Base-by-base conservation (phyloP, 2,113 vertebrate genomes). In the Polypterus bichir region DNA sequence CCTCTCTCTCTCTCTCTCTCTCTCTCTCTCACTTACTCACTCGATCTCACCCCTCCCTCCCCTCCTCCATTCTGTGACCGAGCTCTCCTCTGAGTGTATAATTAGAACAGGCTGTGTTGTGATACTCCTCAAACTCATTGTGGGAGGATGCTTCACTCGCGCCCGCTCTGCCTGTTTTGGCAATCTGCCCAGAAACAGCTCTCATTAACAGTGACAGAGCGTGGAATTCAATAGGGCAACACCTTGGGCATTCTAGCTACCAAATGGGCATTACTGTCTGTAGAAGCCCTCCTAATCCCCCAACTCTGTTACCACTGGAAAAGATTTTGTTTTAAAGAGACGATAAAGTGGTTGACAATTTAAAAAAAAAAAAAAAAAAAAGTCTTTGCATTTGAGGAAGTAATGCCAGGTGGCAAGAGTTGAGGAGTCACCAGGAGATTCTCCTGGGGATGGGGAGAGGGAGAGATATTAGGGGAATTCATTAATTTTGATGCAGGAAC, bases 181-280 rank as follows among this genome's bases (percentile, higher is more conserved):
- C 83, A 71, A 71, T 71, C 70, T 68, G 82, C 84, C 80, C 74
- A 74, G 73, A 70, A 67, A 76, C 79, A 83, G 79, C 74, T 73
- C 83, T 85, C 81, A 83, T 86, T 86, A 83, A 84, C 82, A 80
- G 84, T 78, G 74, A 75, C 74, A 48, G 54, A 77, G 78, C 75
- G 48, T 71, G 59, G 69, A 69, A 78, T 71, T 70, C 73, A 69
- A 72, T 72, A 75, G 11, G 63, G 78, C 71, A 67, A 62, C 66
- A 68, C 71, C 59, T 48, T 27, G 27, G 27, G 27, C 27, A 27
- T 27, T 27, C 27, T 27, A 27, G 27, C 27, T 27, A 27, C 27
- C 27, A 27, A 27, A 27, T 27, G 27, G 27, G 27, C 27, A 27
- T 27, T 27, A 27, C 27, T 27, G 27, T 27, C 27, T 27, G 27